Evolutionary conservation across 1,140 invertebrate species (phyloP).

Genomic region (Drosophila repleta): DNA sequence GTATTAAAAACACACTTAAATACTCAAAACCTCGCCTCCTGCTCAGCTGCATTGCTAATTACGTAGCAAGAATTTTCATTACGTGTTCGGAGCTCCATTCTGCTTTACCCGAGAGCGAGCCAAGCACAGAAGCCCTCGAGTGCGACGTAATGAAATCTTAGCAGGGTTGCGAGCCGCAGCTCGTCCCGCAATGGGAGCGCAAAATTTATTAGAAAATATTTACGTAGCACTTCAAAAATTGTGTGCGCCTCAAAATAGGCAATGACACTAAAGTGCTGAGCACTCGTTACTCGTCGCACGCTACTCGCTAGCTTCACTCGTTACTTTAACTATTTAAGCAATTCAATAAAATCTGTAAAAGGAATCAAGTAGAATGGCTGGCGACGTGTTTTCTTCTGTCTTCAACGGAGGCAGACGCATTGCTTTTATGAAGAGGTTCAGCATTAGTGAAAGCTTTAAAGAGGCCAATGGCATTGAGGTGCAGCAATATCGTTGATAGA

Average conservation of each 20-base stretch:
- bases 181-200: slow-evolving; percentile 32
- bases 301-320: not conserved
- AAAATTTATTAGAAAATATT: slow-evolving; percentile 73
- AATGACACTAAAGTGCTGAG: slow-evolving; percentile 46
- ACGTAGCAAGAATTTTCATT: slow-evolving; percentile 57
- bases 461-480: too few species aligned
- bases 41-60: slow-evolving; percentile 54
- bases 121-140: slow-evolving; percentile 35
- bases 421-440: not conserved
- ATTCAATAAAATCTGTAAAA: too few species aligned
- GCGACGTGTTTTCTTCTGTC: too few species aligned
- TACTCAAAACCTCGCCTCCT: slow-evolving; percentile 27
- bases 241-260: slow-evolving; percentile 50
- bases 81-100: slow-evolving; percentile 17
- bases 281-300: slow-evolving; percentile 1
- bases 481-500: too few species aligned
- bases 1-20: slow-evolving; percentile 52
- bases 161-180: slow-evolving; percentile 11
- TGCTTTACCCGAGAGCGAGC: too few species aligned
- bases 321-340: not conserved
- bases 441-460: not conserved
- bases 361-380: too few species aligned
- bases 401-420: too few species aligned
- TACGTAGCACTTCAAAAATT: slow-evolving; percentile 61
- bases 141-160: slow-evolving; percentile 62